Percentiles rank a stretch among this genome's conserved stretches.
phyloP scores from a whole-genome alignment of 2,797 vertebrate genomes.

The Pangasius sanitwongsei region DNA sequence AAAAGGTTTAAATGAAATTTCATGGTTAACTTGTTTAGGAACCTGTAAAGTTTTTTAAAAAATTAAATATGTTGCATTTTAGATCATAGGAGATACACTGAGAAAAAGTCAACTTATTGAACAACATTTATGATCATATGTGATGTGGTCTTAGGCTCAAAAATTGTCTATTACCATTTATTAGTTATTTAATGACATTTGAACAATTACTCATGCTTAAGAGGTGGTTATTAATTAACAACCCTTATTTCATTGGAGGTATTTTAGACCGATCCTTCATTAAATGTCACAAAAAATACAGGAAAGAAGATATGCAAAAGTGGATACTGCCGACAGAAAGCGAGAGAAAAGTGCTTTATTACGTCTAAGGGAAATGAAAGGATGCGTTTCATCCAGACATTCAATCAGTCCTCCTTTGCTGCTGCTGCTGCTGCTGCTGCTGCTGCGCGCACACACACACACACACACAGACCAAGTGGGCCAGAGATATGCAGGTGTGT shows the following conservation, averaged over 20 bases:
- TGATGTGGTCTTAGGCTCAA: not conserved
- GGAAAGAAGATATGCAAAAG: not conserved
- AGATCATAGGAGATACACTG: not conserved
- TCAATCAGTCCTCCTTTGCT: slow-evolving; percentile 16
- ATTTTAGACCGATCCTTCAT: slow-evolving; percentile 11
- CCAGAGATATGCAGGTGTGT: slow-evolving; percentile 12
- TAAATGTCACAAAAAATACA: slow-evolving; percentile 17
- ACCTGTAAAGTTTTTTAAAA: not conserved
- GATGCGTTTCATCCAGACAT: slow-evolving; percentile 16
- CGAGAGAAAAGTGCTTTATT: slow-evolving; percentile 11
- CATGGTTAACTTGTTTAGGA: not conserved
- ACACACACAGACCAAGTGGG: not conserved
- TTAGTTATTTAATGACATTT: not conserved
- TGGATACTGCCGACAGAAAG: not conserved
- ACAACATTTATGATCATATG: not conserved
- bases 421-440: not conserved
- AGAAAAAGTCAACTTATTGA: not conserved
- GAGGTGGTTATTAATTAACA: not conserved
- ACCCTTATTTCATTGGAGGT: slow-evolving; percentile 1
- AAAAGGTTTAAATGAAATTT: not conserved
- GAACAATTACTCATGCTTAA: slow-evolving; percentile 8
- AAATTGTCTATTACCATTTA: not conserved
- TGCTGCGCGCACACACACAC: not conserved
- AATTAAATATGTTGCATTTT: not conserved
- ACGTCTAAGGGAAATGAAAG: slow-evolving; percentile 13